Base-by-base conservation (phyloP, 2,888 invertebrate genomes). In the Lamproptera curius region DNA sequence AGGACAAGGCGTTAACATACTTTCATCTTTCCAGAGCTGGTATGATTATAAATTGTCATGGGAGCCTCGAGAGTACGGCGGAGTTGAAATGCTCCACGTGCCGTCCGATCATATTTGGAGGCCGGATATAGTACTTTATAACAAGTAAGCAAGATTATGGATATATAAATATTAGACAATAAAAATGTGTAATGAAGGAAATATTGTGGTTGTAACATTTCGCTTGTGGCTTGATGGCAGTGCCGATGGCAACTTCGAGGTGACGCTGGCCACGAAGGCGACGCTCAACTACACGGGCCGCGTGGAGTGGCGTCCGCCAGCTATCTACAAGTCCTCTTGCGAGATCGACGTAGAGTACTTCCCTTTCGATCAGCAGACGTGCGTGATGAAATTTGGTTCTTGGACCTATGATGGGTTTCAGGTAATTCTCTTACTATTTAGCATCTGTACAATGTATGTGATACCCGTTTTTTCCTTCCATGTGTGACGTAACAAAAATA, bases 361-460 rank as follows among this genome's bases (percentile, higher is more conserved):
- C 92, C 96, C 97, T 75, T 97, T 96, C 92, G 97, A 97, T 92
- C 95, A 96, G 89, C 97, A 97, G 92, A 96, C 96, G 88, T 97
- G 97, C 91, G 95, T 95, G 89, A 94, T 97, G 93, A 97, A 97
- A 92, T 94, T 97, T 92, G 97, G 97, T 90, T 95, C 95, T 91
- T 97, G 97, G 97, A 97, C 97, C 77, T 97, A 97, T 92, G 97
- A 97, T 90, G 97, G 96, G 91, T 96, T 95, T 91, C 95, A 96
- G 95, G 95, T 95, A 94, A 88, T 4, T 23, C 8, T 23, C 8
- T n/a, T n/a, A n/a, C n/a, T n/a, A n/a, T n/a, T n/a, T n/a, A n/a
- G n/a, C n/a, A n/a, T n/a, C n/a, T n/a, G n/a, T n/a, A n/a, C n/a
- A n/a, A n/a, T n/a, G n/a, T n/a, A n/a, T n/a, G n/a, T n/a, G n/a